Percentiles rank a stretch among this genome's conserved stretches.
These are phyloP conservation scores for Turdus rufiventris DNA, from an alignment of 2,113 vertebrate genomes.

Conservation along the genomic window DNA sequence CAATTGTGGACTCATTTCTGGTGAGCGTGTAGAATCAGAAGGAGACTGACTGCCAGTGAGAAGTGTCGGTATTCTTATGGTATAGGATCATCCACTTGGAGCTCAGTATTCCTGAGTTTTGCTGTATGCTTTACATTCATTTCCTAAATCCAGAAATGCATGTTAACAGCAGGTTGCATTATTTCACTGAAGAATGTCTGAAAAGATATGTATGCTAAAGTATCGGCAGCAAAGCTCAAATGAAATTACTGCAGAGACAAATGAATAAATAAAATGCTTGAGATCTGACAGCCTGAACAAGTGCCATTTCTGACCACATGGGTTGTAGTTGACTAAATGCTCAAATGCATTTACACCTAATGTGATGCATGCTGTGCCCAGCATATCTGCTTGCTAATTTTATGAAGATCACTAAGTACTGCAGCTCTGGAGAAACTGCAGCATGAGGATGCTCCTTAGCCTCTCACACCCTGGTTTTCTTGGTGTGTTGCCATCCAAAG, in stretches of 20 bases:
- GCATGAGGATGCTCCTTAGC: neutral
- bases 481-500: neutral
- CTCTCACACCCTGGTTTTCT: neutral
- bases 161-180: neutral
- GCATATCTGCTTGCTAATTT: neutral
- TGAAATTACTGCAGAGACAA: neutral
- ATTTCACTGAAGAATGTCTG: neutral
- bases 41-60: neutral
- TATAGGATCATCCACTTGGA: neutral
- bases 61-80: neutral
- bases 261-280: neutral
- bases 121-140: neutral
- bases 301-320: neutral
- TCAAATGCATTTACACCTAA: neutral
- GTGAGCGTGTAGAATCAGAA: neutral
- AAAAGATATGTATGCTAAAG: neutral
- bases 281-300: neutral
- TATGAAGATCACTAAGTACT: neutral
- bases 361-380: accelerated
- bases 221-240: neutral
- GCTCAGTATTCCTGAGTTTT: neutral
- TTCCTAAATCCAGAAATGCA: neutral
- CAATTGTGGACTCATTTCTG: neutral
- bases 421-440: neutral
- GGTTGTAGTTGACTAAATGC: neutral